Percentiles rank a stretch among this genome's conserved stretches.
These are phyloP conservation scores for Caenorhabditis brenneri DNA, from an alignment of 1,140 invertebrate species.

Conservation along the genomic window DNA sequence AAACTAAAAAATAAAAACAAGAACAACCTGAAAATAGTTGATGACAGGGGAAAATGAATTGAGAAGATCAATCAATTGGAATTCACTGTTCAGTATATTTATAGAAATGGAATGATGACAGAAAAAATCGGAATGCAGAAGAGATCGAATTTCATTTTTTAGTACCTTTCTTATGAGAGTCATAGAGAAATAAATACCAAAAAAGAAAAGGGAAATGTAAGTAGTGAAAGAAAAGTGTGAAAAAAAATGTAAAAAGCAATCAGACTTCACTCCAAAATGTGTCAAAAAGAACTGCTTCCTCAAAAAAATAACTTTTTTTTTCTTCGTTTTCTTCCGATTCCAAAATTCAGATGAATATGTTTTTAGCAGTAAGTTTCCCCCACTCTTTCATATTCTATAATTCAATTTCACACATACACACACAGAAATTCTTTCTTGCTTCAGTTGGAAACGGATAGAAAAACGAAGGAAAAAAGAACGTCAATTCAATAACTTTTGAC, in stretches of 20 bases:
- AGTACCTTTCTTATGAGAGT: too few species aligned
- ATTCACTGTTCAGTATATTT: too few species aligned
- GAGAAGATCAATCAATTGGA: too few species aligned
- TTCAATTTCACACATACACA: not conserved
- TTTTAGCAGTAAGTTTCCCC: not conserved
- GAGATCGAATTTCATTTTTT: too few species aligned
- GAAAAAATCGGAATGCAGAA: too few species aligned
- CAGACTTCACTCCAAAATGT: not conserved
- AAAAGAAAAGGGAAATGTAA: too few species aligned
- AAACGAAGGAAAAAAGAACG: not conserved
- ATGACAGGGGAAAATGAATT: too few species aligned
- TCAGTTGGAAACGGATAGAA: not conserved
- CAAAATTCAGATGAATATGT: slow-evolving; percentile 5
- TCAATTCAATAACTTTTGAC: slow-evolving; percentile 26
- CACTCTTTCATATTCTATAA: not conserved
- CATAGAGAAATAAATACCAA: too few species aligned
- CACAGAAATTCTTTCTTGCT: not conserved
- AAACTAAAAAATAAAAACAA: too few species aligned
- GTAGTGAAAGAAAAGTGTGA: not conserved
- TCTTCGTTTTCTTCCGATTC: slow-evolving; percentile 8
- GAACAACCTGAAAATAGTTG: too few species aligned
- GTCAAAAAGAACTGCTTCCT: not conserved
- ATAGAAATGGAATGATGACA: too few species aligned
- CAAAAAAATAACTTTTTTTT: not conserved
- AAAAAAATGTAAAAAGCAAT: not conserved